These are phyloP conservation scores for Drosophila pandora DNA, from an alignment of 1,140 invertebrate species.

Conservation along the genomic window DNA sequence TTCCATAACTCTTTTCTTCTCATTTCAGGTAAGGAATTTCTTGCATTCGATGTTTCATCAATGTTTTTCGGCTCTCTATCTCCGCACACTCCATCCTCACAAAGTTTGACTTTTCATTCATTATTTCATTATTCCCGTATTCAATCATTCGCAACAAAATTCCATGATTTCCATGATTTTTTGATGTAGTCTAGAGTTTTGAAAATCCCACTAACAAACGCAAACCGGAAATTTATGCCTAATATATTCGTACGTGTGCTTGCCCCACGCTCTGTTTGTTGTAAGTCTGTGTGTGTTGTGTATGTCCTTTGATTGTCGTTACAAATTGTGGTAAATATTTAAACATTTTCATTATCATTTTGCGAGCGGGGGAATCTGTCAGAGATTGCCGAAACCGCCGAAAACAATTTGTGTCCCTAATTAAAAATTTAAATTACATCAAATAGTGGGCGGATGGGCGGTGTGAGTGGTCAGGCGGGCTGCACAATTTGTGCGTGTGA, in stretches of 20 bases:
- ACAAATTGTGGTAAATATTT: slow-evolving; percentile 78
- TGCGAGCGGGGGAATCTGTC: slow-evolving; percentile 65
- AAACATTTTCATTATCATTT: slow-evolving; percentile 81
- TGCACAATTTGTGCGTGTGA: slow-evolving; percentile 71
- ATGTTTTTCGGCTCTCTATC: slow-evolving; percentile 51
- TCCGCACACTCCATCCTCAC: slow-evolving; percentile 42
- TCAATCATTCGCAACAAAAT: slow-evolving; percentile 8
- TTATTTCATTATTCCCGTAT: slow-evolving; percentile 41
- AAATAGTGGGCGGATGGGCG: slow-evolving; percentile 36
- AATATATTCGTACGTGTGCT: slow-evolving; percentile 16
- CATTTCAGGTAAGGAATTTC: slow-evolving; percentile 59
- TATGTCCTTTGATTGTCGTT: slow-evolving; percentile 48
- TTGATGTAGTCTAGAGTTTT: slow-evolving; percentile 52
- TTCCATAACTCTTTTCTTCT: slow-evolving; percentile 20
- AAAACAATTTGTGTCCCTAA: slow-evolving; percentile 81
- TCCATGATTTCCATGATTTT: slow-evolving; percentile 42
- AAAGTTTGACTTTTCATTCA: slow-evolving; percentile 4
- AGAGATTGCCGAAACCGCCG: slow-evolving; percentile 74
- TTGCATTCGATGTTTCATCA: slow-evolving; percentile 57
- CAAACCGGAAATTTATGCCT: slow-evolving; percentile 22
- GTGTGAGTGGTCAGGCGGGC: slow-evolving; percentile 1
- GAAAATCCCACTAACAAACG: slow-evolving; percentile 34
- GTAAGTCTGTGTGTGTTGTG: slow-evolving; percentile 21
- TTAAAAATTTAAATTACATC: slow-evolving; percentile 82
- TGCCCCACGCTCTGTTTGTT: slow-evolving; percentile 17